A percentile compares a stretch with the other conserved stretches of the same genome.
Conservation (phyloP, 2,113 vertebrate species). For the Gulo gulo region DNA sequence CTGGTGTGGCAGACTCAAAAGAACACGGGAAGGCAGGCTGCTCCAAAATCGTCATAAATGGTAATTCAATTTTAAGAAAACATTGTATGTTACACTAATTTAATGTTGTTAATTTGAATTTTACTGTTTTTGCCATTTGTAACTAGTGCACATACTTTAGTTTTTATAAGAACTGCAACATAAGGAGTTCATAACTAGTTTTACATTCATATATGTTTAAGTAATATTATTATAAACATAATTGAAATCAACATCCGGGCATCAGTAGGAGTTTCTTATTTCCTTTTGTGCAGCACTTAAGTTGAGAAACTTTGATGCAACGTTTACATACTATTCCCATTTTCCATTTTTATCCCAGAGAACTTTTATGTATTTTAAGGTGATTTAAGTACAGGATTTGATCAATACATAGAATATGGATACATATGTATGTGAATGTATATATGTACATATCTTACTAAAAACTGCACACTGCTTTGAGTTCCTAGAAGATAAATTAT, state of each 20-base stretch:
- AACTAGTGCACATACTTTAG: conserved; percentile 25
- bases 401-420: background rate
- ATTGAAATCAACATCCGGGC: conserved; percentile 38
- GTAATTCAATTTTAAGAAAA: conserved; percentile 1
- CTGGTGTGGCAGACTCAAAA: background rate
- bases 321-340: background rate
- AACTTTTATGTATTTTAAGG: background rate
- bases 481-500: background rate
- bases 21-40: background rate
- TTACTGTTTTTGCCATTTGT: conserved; percentile 49
- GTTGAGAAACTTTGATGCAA: background rate
- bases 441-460: background rate
- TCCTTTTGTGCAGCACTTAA: background rate
- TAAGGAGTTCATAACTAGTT: conserved; percentile 11
- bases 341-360: background rate
- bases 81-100: background rate
- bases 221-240: conserved; percentile 50
- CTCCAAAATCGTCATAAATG: background rate
- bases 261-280: background rate
- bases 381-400: background rate
- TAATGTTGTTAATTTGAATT: conserved; percentile 55
- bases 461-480: conserved; percentile 23
- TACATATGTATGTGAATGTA: background rate
- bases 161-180: conserved; percentile 37
- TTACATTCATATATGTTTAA: conserved; percentile 39